Conservation (phyloP, 2,888 invertebrate genomes). For the Tromatobia lineatoria region DNA sequence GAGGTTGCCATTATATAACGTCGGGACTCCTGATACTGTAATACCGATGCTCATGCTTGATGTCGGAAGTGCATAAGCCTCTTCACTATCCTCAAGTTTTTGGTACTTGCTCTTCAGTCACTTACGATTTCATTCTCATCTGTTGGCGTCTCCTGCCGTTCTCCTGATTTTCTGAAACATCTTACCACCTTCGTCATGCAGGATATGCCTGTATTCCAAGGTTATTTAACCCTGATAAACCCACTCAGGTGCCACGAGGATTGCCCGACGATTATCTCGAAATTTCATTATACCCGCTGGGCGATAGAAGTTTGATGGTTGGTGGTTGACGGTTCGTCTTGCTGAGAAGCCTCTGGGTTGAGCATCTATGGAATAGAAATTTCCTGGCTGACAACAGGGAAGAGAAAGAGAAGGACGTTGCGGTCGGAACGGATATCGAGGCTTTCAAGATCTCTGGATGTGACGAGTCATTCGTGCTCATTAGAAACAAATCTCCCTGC, state of each 20-base stretch:
- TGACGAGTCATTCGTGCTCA: constrained; percentile 34
- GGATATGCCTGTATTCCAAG: constrained; percentile 48
- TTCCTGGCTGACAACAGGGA: constrained; percentile 29
- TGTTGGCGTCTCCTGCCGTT: background rate
- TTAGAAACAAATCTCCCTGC: constrained; percentile 55
- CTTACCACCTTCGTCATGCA: constrained; percentile 46
- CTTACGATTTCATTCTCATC: constrained; percentile 29
- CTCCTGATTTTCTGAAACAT: constrained; percentile 42
- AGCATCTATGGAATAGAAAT: constrained; percentile 36
- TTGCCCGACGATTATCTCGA: constrained; percentile 83
- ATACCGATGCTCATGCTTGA: constrained; percentile 51
- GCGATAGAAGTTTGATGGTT: constrained; percentile 58
- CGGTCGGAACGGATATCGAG: constrained; percentile 48
- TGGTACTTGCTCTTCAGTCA: background rate
- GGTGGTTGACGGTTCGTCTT: constrained; percentile 1
- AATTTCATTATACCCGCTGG: constrained; percentile 84
- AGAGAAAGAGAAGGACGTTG: constrained; percentile 8
- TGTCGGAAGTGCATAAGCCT: background rate
- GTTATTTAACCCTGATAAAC: constrained; percentile 72
- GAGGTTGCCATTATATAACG: constrained; percentile 50
- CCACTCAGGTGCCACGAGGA: constrained; percentile 81
- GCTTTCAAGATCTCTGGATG: constrained; percentile 39
- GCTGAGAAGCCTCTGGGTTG: constrained; percentile 2
- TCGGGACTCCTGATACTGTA: constrained; percentile 61
- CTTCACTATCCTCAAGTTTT: constrained; percentile 13